Percentiles rank a stretch among this genome's conserved stretches.
These are phyloP conservation scores for Henricia sp. DNA, from an alignment of 53 echinoderm and acorn worm genomes.

Conservation along the genomic window DNA sequence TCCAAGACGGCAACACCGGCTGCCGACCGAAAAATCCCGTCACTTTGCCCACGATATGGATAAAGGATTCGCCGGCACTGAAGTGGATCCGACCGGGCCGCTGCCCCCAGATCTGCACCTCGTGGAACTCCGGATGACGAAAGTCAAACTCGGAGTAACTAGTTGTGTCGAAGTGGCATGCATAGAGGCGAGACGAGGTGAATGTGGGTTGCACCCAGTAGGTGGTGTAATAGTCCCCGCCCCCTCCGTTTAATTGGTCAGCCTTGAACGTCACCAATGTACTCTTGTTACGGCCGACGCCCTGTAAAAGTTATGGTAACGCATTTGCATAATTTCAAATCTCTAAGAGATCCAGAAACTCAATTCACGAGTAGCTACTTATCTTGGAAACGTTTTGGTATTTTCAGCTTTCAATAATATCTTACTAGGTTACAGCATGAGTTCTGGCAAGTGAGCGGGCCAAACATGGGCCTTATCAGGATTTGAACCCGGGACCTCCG, in stretches of 20 bases:
- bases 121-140: slow-evolving; percentile 73
- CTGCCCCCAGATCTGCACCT: slow-evolving; percentile 67
- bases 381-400: too few species aligned
- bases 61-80: slow-evolving; percentile 63
- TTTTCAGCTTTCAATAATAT: too few species aligned
- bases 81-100: slow-evolving; percentile 70
- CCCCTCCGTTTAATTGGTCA: slow-evolving; percentile 70
- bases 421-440: too few species aligned
- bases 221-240: slow-evolving; percentile 94
- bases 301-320: slow-evolving; percentile 55
- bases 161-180: slow-evolving; percentile 78
- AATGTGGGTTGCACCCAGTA: slow-evolving; percentile 99
- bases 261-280: slow-evolving; percentile 74
- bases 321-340: too few species aligned
- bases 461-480: too few species aligned
- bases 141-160: slow-evolving; percentile 90
- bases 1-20: slow-evolving; percentile 81
- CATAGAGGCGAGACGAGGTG: slow-evolving; percentile 82
- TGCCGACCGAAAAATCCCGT: slow-evolving; percentile 81
- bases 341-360: too few species aligned
- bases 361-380: too few species aligned
- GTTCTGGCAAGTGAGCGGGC: too few species aligned
- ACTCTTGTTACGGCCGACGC: slow-evolving; percentile 89
- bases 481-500: too few species aligned
- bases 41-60: slow-evolving; percentile 64